Evolutionary conservation across 1,140 invertebrate genomes (phyloP).

Genomic region (Aphelinus atriplicis): DNA sequence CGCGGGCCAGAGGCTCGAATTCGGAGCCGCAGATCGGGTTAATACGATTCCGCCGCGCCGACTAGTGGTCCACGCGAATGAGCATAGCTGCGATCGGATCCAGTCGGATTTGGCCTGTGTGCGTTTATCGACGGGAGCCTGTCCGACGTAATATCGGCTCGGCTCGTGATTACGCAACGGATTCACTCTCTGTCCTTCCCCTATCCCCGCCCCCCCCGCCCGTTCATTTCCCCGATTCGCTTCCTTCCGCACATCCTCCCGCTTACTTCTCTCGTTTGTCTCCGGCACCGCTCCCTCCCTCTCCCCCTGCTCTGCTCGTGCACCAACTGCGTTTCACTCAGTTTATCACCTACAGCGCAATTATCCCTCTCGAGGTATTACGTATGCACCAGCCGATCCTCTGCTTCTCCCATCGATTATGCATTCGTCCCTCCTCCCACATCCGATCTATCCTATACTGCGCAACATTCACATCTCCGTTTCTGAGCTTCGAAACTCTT

Average conservation of each 20-base stretch:
- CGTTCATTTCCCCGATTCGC: not conserved
- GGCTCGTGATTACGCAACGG: conserved; percentile 55
- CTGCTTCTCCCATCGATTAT: not conserved
- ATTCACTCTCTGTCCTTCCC: not conserved
- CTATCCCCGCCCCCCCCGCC: not conserved
- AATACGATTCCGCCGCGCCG: conserved; percentile 55
- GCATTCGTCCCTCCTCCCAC: not conserved
- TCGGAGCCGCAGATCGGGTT: conserved; percentile 44
- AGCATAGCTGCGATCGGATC: conserved; percentile 39
- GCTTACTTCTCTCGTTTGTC: conserved; percentile 8
- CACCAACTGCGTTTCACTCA: no score
- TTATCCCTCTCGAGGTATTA: no score
- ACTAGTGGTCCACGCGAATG: conserved; percentile 46
- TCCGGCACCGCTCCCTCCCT: no score
- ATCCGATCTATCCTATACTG: no score
- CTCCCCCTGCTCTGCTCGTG: no score
- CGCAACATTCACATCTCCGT: no score
- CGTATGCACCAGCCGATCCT: no score
- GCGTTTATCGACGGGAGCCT: not conserved
- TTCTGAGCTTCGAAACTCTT: no score
- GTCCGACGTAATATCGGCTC: conserved; percentile 41
- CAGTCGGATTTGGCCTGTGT: conserved; percentile 31
- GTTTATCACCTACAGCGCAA: no score
- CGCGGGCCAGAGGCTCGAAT: conserved; percentile 13
- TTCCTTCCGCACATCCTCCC: not conserved